Percentiles rank a stretch among this genome's conserved stretches.
These are phyloP conservation scores for Chironomus tentans DNA, from an alignment of 2,888 invertebrate genomes.

Conservation along the genomic window DNA sequence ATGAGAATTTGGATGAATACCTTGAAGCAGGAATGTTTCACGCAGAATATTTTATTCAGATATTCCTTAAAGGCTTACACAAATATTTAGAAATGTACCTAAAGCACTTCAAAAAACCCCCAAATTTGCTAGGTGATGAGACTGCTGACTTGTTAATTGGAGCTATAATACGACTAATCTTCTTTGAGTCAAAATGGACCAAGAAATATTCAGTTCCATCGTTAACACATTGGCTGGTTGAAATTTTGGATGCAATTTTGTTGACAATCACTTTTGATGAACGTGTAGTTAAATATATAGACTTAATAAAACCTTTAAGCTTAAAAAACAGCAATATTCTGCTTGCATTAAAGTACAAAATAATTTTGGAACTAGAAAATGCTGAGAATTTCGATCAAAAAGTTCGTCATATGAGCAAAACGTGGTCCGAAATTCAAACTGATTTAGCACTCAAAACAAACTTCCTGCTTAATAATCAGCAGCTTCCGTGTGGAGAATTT, in stretches of 20 bases:
- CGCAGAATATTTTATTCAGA: no score
- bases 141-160: not conserved
- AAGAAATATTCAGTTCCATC: not conserved
- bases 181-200: not conserved
- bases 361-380: not conserved
- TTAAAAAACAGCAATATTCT: not conserved
- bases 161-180: not conserved
- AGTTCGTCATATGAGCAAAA: not conserved
- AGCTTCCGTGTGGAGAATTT: not conserved
- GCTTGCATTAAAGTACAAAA: not conserved
- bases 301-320: not conserved
- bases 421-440: not conserved
- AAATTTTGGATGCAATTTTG: not conserved
- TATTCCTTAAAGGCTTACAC: no score
- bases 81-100: no score
- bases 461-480: not conserved
- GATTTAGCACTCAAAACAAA: not conserved
- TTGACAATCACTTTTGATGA: not conserved
- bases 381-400: not conserved
- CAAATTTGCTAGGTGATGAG: no score
- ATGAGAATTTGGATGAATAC: no score
- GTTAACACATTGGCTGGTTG: not conserved
- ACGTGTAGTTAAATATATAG: not conserved
- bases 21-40: no score
- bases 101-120: no score